Base-by-base conservation (phyloP, 2,797 vertebrate genomes). In the Ambastaia sidthimunki region DNA sequence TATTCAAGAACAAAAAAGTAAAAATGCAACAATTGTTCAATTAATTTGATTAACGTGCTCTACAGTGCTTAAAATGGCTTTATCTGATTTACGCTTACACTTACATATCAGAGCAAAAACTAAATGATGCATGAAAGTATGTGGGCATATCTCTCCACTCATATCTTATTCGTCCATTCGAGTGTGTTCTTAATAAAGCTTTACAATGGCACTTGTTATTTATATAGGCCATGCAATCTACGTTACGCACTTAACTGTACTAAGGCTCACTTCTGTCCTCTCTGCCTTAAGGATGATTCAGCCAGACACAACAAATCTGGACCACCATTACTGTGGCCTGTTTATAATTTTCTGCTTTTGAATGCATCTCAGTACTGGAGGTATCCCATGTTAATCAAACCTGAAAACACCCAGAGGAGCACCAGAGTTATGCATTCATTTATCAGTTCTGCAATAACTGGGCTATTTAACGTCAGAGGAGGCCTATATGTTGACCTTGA, bases 401-500 rank as follows among this genome's bases (percentile, higher is more conserved):
- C 25, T 50, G 25, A 50, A 21, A 37, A 63, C 25, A 75, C 44
- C 15, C 44, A 25, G 10, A 37, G 34, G 31, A 37, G 10, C 31
- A 37, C 16, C 18, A 19, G 31, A 25, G 52, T 25, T 62, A 41
- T 15, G 57, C 76, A 62, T 71, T 47, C 9, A 78, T 63, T 63
- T 52, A 47, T 66, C 70, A 67, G 4, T 48, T 66, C 34, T 66
- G 70, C 37, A 73, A 73, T 44, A 80, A 73, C 62, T 80, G 55
- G 78, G 50, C 13, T 80, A 73, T 80, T 80, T 47, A 57, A 11
- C 62, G 37, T 67, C 48, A 65, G 47, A 63, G 16, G 50, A 73
- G 74, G 82, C 78, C 74, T 83, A 71, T 75, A 68, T 69, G 68
- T 78, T 80, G 73, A 81, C 81, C 85, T 83, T 81, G 47, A 79